Conservation (phyloP, 2,888 invertebrate genomes). For the Eristalis arbustorum region DNA sequence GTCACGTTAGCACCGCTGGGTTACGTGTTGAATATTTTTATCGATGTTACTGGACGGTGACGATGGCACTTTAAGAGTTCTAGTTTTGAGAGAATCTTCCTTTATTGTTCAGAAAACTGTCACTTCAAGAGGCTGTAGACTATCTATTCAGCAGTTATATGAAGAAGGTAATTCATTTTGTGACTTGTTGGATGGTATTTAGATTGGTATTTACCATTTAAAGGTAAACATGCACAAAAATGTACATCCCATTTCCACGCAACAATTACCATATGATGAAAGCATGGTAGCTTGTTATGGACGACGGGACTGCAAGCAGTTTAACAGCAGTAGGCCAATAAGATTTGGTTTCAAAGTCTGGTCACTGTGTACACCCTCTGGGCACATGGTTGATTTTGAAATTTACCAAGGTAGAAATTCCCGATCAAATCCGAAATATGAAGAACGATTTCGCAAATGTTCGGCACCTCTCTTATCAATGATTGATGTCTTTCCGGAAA, state of each 20-base stretch:
- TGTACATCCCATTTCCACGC: constrained; percentile 5
- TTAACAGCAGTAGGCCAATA: not conserved
- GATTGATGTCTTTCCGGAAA: constrained; percentile 32
- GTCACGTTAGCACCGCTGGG: too few relatives aligned
- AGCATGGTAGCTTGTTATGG: constrained; percentile 32
- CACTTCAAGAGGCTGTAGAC: too few relatives aligned
- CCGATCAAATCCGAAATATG: constrained; percentile 21
- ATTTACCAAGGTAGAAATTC: constrained; percentile 32
- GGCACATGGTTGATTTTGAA: too few relatives aligned
- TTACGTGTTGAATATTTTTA: too few relatives aligned
- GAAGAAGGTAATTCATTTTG: too few relatives aligned
- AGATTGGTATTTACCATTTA: too few relatives aligned
- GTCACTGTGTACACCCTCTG: constrained; percentile 35
- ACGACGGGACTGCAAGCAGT: constrained; percentile 16
- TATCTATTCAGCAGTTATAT: too few relatives aligned
- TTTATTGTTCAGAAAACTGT: too few relatives aligned
- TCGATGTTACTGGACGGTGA: too few relatives aligned
- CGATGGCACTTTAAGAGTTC: too few relatives aligned
- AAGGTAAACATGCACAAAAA: constrained; percentile 34
- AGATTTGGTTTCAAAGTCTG: constrained; percentile 1
- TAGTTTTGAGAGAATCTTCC: too few relatives aligned
- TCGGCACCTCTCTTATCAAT: constrained; percentile 30
- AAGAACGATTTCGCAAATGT: constrained; percentile 35
- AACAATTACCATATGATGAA: constrained; percentile 29
- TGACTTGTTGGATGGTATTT: too few relatives aligned